These are phyloP conservation scores for Disparrhopalites patrizii DNA, from an alignment of 2,888 invertebrate genomes.

Conservation along the genomic window DNA sequence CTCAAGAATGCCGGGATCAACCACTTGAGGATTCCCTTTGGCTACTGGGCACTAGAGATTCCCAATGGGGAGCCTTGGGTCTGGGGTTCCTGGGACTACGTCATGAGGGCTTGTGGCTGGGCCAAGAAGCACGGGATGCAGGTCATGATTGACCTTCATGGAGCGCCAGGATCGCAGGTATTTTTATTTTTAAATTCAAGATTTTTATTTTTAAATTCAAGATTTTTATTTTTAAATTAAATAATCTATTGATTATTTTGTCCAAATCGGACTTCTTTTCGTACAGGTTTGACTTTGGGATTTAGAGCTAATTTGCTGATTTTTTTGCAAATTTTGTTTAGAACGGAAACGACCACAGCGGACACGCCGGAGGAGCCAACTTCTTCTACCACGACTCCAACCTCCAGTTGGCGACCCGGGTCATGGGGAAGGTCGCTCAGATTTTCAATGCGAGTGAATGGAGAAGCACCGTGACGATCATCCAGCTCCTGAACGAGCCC, in stretches of 20 bases:
- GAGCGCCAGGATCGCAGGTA: constrained; percentile 46
- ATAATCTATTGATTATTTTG: neutral
- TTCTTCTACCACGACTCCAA: constrained; percentile 44
- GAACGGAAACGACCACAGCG: constrained; percentile 47
- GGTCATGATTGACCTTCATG: constrained; percentile 47
- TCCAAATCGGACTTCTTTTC: too few species aligned
- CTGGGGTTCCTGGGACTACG: constrained; percentile 43
- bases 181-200: neutral
- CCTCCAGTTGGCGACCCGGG: constrained; percentile 34
- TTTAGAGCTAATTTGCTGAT: too few species aligned
- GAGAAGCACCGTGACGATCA: constrained; percentile 42
- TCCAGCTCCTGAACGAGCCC: constrained; percentile 46
- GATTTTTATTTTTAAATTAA: neutral
- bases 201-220: neutral
- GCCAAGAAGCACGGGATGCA: constrained; percentile 41
- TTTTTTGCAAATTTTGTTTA: too few species aligned
- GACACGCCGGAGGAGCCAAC: constrained; percentile 37
- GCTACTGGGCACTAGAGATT: constrained; percentile 47
- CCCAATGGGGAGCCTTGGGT: constrained; percentile 43
- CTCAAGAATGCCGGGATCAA: constrained; percentile 43
- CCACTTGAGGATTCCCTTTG: constrained; percentile 45
- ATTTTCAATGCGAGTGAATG: constrained; percentile 38
- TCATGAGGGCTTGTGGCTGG: constrained; percentile 41
- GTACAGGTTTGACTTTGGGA: too few species aligned
- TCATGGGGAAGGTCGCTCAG: constrained; percentile 40